Conservation (phyloP, 2,113 vertebrate species). For the Perognathus longimembris region DNA sequence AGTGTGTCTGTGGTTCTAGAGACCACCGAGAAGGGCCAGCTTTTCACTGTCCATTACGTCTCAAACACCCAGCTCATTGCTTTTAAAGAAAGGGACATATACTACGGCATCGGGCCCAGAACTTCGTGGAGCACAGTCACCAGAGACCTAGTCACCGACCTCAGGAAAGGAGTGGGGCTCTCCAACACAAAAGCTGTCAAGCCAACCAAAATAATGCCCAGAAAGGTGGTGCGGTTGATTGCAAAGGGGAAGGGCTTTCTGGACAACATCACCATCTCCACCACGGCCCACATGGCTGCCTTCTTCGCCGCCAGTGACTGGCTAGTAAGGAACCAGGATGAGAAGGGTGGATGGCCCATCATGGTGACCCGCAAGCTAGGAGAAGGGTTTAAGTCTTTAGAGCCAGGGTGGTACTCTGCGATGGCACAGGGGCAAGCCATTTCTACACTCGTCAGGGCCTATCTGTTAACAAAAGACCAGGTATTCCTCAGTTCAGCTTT, state of each 20-base stretch:
- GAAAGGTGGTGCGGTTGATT: slow-evolving; percentile 90
- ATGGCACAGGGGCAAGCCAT: slow-evolving; percentile 99
- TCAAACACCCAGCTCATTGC: slow-evolving; percentile 93
- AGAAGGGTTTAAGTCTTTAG: slow-evolving; percentile 95
- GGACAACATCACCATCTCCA: slow-evolving; percentile 95
- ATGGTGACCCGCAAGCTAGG: slow-evolving; percentile 97
- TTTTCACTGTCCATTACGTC: slow-evolving; percentile 94
- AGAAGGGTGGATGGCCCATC: slow-evolving; percentile 97
- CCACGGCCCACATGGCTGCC: slow-evolving; percentile 96
- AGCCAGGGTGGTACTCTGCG: slow-evolving; percentile 99
- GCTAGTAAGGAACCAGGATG: slow-evolving; percentile 97
- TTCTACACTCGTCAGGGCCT: slow-evolving; percentile 96
- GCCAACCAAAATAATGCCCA: slow-evolving; percentile 97
- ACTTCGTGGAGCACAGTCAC: slow-evolving; percentile 95
- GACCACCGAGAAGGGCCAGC: slow-evolving; percentile 94
- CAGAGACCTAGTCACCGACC: slow-evolving; percentile 95
- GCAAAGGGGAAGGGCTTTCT: slow-evolving; percentile 92
- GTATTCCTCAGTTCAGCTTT: slow-evolving; percentile 93
- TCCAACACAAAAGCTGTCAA: slow-evolving; percentile 98
- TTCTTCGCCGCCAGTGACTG: slow-evolving; percentile 97
- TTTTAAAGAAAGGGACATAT: slow-evolving; percentile 92
- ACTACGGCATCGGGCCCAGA: slow-evolving; percentile 94
- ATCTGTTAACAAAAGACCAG: slow-evolving; percentile 94
- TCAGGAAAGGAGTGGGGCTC: slow-evolving; percentile 96
- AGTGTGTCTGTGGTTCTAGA: slow-evolving; percentile 95